Evolutionary conservation across 2,797 vertebrate genomes (phyloP), one percentile per base, ranked within the genome.

Genomic region (Coendou prehensilis): DNA sequence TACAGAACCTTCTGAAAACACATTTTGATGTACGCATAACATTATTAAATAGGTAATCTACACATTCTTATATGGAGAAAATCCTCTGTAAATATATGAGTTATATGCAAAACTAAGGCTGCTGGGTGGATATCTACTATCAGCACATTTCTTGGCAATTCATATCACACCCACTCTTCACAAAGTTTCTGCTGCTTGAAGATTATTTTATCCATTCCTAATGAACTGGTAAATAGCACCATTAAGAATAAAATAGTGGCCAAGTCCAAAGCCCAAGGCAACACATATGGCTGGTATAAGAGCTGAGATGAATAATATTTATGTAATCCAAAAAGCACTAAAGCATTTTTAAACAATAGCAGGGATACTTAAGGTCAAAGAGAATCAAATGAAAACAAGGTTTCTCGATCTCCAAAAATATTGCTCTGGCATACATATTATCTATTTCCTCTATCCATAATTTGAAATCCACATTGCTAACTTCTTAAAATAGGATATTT

Each of bases 301-400:
- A 41, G 37, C 56, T 91, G 69, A 52, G 52, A 23, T 73, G 83
- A 59, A 86, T 28, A 71, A 67, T 41, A 41, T 59, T 81, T 85
- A 50, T 86, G 22, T 47, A 86, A 86, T 93, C 41, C n/a, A 85
- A 67, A 91, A 79, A 54, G 37, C 71, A 30, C 45, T 67, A 54
- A 15, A 71, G n/a, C n/a, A 20, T 47, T 93, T 86, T 88, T 79
- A 63, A 47, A 86, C 18, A 89, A 91, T 86, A 20, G 54, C 22
- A 79, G 50, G 13, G 52, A 56, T 78, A 57, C 57, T 71, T 63
- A 85, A 94, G 41, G 54, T 95, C n/a, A 78, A 87, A 94, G 11
- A 75, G 33, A 95, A 85, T 75, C 59, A 89, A 83, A 87, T 54
- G 37, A 78, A 95, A 97, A 90, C 3, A 9, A 75, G n/a, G 6